Evolutionary conservation across 64 coral and sea anemone genomes (phyloP).

Genomic region (Stichodactyla helianthus): DNA sequence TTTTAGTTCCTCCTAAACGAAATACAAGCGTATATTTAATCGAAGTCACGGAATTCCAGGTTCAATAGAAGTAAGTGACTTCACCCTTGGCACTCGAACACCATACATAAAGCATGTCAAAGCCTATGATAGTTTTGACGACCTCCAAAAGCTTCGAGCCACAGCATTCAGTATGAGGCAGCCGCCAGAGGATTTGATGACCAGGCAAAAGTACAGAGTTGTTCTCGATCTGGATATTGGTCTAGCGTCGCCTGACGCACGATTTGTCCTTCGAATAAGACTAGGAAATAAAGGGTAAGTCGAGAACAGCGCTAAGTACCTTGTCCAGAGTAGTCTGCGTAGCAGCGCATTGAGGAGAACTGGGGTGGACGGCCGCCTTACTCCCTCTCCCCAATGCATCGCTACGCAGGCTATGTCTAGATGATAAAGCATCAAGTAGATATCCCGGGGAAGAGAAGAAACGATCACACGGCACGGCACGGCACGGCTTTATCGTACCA

Average conservation of each 20-base stretch:
- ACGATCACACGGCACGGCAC: too few relatives aligned
- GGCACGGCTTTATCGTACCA: too few relatives aligned
- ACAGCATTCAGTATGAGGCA: constrained; percentile 49
- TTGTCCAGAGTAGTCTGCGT: too few relatives aligned
- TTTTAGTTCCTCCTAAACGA: too few relatives aligned
- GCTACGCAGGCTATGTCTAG: too few relatives aligned
- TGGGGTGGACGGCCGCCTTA: too few relatives aligned
- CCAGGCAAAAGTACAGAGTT: constrained; percentile 41
- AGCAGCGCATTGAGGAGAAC: too few relatives aligned
- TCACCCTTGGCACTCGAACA: constrained; percentile 63
- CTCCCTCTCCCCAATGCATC: too few relatives aligned
- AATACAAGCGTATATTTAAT: too few relatives aligned
- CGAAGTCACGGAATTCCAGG: background rate
- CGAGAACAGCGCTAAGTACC: background rate
- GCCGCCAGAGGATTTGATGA: constrained; percentile 53
- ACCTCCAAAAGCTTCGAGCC: constrained; percentile 47
- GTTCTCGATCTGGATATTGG: constrained; percentile 66
- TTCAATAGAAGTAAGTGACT: constrained; percentile 51
- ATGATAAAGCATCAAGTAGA: too few relatives aligned
- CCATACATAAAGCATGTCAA: constrained; percentile 58
- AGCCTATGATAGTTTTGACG: constrained; percentile 46
- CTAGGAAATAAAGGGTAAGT: constrained; percentile 69
- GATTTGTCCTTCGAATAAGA: constrained; percentile 61
- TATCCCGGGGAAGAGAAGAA: too few relatives aligned
- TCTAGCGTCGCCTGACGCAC: constrained; percentile 60